Base-by-base conservation (phyloP, 2,888 invertebrate species). In the Chrysolina oricalcia region DNA sequence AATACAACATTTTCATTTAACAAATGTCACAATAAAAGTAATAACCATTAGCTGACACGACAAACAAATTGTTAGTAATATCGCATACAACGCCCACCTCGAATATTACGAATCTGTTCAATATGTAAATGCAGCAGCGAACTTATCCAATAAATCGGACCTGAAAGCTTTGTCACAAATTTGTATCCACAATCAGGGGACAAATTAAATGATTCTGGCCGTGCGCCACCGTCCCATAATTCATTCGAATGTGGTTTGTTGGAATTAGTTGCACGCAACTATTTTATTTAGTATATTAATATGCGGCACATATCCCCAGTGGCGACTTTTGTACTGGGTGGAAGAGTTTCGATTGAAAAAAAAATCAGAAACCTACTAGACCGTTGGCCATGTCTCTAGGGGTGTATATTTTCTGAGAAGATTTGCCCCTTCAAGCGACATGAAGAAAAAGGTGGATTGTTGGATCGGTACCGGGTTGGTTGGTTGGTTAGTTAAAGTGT, bases 111-210 rank as follows among this genome's bases (percentile, higher is more conserved):
- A 65, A 70, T 70, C 41, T 53, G 71, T 53, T 67, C 68, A 72
- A 75, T 75, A 78, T 78, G 75, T 72, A 78, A 78, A 75, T 75
- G 75, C 69, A 15, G 53, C 64, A 75, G 72, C 71, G 62, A 70
- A 75, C 73, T 75, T 78, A 75, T 77, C 75, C 75, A 63, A 73
- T 77, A 77, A 77, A 77, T 73, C 69, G 63, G 72, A 68, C 53
- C 70, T 35, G 64, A 69, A 71, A 71, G 76, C 76, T 73, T 71
- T 73, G 76, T 76, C 73, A 70, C 73, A 73, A 75, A 75, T 78
- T 78, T 72, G 74, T 71, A 66, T 62, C 71, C 62, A 72, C 72
- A 76, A 78, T 76, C 75, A 74, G 65, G 76, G 75, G 74, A 74
- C 72, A 70, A 75, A 78, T 75, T 75, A 75, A 75, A 78, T 75